A percentile compares a stretch with the other conserved stretches of the same genome.
phyloP scores from a whole-genome alignment of 2,113 vertebrate genomes.

The Odontesthes bonariensis region DNA sequence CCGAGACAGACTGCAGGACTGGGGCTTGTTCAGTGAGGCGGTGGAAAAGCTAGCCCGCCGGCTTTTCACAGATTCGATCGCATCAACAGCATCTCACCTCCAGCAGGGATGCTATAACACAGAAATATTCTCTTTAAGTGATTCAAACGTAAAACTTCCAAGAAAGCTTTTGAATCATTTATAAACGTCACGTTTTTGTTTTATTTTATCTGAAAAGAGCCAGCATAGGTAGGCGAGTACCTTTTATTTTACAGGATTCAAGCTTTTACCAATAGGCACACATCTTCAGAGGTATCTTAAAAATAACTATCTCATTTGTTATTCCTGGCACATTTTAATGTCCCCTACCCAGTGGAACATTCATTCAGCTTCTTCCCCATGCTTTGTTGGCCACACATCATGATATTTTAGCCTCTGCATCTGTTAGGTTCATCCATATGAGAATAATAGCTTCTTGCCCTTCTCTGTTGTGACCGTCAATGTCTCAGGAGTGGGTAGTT shows the following conservation, averaged over 20 bases:
- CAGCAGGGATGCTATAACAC: constrained; percentile 22
- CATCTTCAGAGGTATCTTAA: too few species aligned
- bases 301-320: neutral
- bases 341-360: neutral
- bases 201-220: too few species aligned
- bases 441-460: constrained; percentile 25
- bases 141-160: constrained; percentile 6
- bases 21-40: constrained; percentile 34
- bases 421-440: constrained; percentile 5
- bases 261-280: too few species aligned
- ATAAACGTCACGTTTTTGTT: neutral
- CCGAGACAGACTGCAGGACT: constrained; percentile 21
- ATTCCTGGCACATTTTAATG: neutral
- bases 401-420: neutral
- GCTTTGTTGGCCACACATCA: constrained; percentile 14
- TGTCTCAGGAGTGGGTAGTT: constrained; percentile 31
- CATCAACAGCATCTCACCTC: constrained; percentile 64
- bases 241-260: too few species aligned
- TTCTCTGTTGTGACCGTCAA: neutral
- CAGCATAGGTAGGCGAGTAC: too few species aligned
- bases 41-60: constrained; percentile 29
- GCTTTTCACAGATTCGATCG: constrained; percentile 71
- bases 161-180: constrained; percentile 37
- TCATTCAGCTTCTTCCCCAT: constrained; percentile 1
- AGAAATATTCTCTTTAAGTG: neutral